Evolutionary conservation across 1,140 invertebrate species (phyloP), one percentile per base, ranked within the genome.

Genomic region (Caenorhabditis tropicalis): DNA sequence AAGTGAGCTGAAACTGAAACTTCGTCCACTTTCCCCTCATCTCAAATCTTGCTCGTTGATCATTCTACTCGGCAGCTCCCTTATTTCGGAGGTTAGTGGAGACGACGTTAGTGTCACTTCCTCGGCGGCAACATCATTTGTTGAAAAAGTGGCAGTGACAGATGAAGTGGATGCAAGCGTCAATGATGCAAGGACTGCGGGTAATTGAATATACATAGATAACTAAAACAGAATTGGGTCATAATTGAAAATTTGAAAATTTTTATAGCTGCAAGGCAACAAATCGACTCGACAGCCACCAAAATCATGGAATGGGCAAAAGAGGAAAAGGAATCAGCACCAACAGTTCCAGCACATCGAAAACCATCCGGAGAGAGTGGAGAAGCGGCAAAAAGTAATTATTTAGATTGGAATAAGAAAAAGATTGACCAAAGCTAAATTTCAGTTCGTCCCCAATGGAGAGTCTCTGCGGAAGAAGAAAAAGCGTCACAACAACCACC

Each of bases 1-100:
- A 33, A 86, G 82, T 60, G 88, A 89, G 79, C 80, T 88, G 12
- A 89, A 89, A 79, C 84, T 89, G 16, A 89, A 89, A 51, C 81
- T 89, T 0, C 65, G 88, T 27, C 89, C 88, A 31, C 53, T 89
- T 27, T 36, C 83, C n/a, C 82, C 86, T 53, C 83, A 89, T 51
- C 53, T 89, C 51, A 82, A 84, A 53, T 39, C 56, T 29, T 89
- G 88, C 48, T 81, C 82, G 0, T 33, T 89, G 15, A 51, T 88
- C 39, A 81, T 89, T 46, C 70, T 86, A 29, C 81, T 89, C 10
- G 74, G 48, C n/a, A 85, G 81, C 27, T 31, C 53, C 10, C 83
- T 86, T 16, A 36, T 89, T 29, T 74, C 80, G 46, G 87, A 87
- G 46, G 86, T 82, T 16, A 82, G 58, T 70, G 36, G 24, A 48